Base-by-base conservation (phyloP, 2,888 invertebrate genomes). In the Falcaria lacertinaria region DNA sequence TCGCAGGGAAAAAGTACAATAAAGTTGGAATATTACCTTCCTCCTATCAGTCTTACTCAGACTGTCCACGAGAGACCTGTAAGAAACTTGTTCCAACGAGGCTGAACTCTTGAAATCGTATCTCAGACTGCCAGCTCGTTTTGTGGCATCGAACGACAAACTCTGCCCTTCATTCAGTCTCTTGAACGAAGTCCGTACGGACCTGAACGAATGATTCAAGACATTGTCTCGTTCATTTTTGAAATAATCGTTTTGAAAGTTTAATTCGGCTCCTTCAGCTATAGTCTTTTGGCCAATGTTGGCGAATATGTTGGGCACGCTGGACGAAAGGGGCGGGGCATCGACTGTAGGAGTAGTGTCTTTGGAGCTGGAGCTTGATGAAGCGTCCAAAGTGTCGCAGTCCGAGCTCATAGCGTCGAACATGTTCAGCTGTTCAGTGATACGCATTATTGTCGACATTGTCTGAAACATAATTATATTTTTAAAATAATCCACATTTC, bases 341-440 rank as follows among this genome's bases (percentile, higher is more conserved):
- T 82, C 91, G 32, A 79, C 84, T 47, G 90, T 90, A 0, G 92
- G 91, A 84, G 95, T 94, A 0, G 94, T 90, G n/a, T 85, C 85
- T 39, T 82, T 80, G 2, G 83, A 81, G 90, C 93, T 64, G 77
- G 93, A 47, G 89, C 91, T 72, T 64, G 92, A 72, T 60, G 91
- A 49, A 86, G 93, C 65, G 33, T 73, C 75, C 91, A 93, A 25
- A 90, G 94, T 39, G 91, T 95, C 47, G 91, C 92, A 90, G 58
- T 95, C 95, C 0, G 95, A 94, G 44, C 92, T 94, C 52, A 92
- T 91, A 1, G 93, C 69, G 54, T 95, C 95, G 47, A 94, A 91
- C 36, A 91, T 88, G 47, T 92, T 93, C 13, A 96, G 76, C 65
- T 95, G 95, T 63, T 95, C 95, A 0, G 95, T 95, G 15, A 96